Conservation (phyloP, 2,113 vertebrate species). For the Litocranius walleri region DNA sequence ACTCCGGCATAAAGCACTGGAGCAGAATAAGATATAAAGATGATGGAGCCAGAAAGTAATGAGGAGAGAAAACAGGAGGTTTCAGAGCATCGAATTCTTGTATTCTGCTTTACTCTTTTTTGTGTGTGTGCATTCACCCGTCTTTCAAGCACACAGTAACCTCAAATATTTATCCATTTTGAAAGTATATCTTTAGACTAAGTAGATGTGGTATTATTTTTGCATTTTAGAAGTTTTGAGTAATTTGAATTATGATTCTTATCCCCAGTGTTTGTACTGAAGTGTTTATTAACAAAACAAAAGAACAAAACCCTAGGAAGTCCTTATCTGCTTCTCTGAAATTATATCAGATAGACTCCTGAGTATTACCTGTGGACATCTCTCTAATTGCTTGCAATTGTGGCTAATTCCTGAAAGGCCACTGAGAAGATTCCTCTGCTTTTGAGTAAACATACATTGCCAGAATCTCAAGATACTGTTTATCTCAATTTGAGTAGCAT, state of each 20-base stretch:
- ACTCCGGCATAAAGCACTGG: not conserved
- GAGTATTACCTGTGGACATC: no score
- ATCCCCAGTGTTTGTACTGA: not conserved
- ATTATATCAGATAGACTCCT: not conserved
- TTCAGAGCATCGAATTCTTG: not conserved
- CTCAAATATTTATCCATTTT: not conserved
- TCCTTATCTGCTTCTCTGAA: not conserved
- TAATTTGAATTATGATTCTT: not conserved
- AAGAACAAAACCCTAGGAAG: not conserved
- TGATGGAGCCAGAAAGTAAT: not conserved
- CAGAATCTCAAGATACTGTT: not conserved
- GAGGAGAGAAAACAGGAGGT: not conserved
- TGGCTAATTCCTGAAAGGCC: not conserved
- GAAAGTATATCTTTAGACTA: not conserved
- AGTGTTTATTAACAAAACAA: not conserved
- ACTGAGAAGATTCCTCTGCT: not conserved
- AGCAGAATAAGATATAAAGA: not conserved
- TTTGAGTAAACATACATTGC: not conserved
- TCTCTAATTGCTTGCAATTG: not conserved
- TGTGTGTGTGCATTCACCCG: no score
- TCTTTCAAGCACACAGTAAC: not conserved
- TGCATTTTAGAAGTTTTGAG: not conserved
- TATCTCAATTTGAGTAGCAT: not conserved
- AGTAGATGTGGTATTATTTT: not conserved
- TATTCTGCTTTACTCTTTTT: not conserved